Evolutionary conservation across 2,797 vertebrate genomes (phyloP), one percentile per base, ranked within the genome.

Genomic region (Rhodeus uyekii): DNA sequence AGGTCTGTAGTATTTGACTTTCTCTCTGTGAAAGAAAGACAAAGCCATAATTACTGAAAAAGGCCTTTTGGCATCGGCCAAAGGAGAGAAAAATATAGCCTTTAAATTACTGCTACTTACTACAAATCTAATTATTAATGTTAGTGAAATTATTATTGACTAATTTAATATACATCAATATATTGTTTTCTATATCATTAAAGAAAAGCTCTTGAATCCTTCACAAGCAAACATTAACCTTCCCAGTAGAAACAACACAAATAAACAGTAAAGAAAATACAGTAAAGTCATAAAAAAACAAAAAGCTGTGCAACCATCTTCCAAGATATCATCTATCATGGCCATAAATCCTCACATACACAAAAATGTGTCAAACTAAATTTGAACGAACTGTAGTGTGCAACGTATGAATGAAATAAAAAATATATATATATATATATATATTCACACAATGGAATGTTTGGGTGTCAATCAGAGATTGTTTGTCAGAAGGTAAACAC

Each of bases 1-100:
- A 97, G 95, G 93, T 97, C 96, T 93, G 95, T 93, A 92, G 94
- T 94, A 94, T 95, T 95, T 90, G 96, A 95, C 93, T 96, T 96
- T 94, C 94, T 95, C 92, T 94, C 94, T 95, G 94, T 90, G 93
- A 95, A 95, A 93, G 93, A 95, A 94, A 94, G 93, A 96, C 92
- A 95, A 93, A 92, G 91, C 87, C 90, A 92, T 87, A 92, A 93
- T 95, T 94, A 95, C 91, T 92, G 87, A 91, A 88, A 87, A 89
- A 74, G 76, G 86, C 84, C 85, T 84, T 83, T 71, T 29, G 65
- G 67, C 44, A 72, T 50, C 2, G 50, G 46, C 38, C 82, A 53
- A 67, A 77, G 29, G 32, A 83, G 10, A 81, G 27, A 76, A 67
- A 4, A 48, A 69, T 50, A 64, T 53, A 32, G 29, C 38, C 50